These are phyloP conservation scores for Gallinago jamesoni DNA, from an alignment of 2,113 vertebrate genomes.

Conservation along the genomic window DNA sequence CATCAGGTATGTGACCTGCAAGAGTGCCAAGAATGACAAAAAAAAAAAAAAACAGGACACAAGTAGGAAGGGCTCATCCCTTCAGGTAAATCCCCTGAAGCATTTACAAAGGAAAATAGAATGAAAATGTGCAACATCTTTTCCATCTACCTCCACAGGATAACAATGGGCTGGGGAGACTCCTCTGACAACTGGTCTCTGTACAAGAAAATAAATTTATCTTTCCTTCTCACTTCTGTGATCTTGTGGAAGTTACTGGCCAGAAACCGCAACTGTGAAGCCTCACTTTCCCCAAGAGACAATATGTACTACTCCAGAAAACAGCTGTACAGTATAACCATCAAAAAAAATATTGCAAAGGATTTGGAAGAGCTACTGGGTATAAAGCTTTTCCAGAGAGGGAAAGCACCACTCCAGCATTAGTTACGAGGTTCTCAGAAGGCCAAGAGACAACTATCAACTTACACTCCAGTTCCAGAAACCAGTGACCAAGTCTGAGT, in stretches of 20 bases:
- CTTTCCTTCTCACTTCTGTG: neutral
- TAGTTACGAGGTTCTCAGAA: neutral
- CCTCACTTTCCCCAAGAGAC: neutral
- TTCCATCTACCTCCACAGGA: neutral
- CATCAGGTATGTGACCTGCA: constrained; percentile 90
- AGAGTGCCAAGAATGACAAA: constrained; percentile 6
- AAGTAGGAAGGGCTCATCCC: neutral
- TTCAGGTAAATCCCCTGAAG: neutral
- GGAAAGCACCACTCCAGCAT: neutral
- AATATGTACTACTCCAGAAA: neutral
- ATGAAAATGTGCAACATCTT: neutral
- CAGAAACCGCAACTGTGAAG: neutral
- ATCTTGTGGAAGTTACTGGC: neutral
- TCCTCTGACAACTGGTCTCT: neutral
- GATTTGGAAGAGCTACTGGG: neutral
- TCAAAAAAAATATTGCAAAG: neutral
- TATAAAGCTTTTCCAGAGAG: neutral
- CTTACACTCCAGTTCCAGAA: neutral
- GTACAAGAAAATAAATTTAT: neutral
- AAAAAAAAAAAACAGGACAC: neutral
- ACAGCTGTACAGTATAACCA: neutral
- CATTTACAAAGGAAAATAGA: neutral
- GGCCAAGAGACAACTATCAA: neutral
- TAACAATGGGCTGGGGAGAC: neutral
- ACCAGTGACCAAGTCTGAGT: neutral